Base-by-base conservation (phyloP, 2,113 vertebrate species). In the Bostrychus sinensis region DNA sequence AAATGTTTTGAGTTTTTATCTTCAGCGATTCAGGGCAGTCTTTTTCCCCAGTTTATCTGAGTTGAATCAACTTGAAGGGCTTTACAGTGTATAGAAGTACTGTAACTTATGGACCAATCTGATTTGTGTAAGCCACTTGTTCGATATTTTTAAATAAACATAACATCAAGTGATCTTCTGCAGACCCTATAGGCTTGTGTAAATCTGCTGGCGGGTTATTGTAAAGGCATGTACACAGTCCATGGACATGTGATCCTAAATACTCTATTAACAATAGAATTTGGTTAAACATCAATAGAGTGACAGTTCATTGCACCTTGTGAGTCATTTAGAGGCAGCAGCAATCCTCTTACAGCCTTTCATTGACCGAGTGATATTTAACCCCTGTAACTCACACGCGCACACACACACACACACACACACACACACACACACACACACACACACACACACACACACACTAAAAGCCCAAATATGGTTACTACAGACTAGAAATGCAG, bases 271-370 rank as follows among this genome's bases (percentile, higher is more conserved):
- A 86, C 77, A 80, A 83, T 77, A 69, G 77, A 83, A 82, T 88
- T 73, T 75, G 56, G 86, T 84, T 88, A 80, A 86, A 78, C 71
- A 84, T 90, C 81, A 83, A 78, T 72, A 53, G 77, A 75, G 64
- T 17, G 22, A 23, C 34, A 75, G 86, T 82, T 82, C 61, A 80
- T 75, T 82, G 72, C 69, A 81, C 73, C 60, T 70, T 61, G 50
- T 50, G 45, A 76, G 70, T 82, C 72, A 80, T 46, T 67, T 50
- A 30, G 63, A 50, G 75, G 42, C 82, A 81, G n/a, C 9, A 70
- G 45, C 65, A 84, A 81, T 78, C 82, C 78, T 75, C 71, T 85
- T 79, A 72, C 54, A 66, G 61, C 59, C 51, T 72, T 75, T 56
- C 48, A 41, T 41, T 76, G 71, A 59, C 70, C 56, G 7, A 45